phyloP scores from a whole-genome alignment of 2,888 invertebrate genomes.

The Sphaerophoria rueppellii region DNA sequence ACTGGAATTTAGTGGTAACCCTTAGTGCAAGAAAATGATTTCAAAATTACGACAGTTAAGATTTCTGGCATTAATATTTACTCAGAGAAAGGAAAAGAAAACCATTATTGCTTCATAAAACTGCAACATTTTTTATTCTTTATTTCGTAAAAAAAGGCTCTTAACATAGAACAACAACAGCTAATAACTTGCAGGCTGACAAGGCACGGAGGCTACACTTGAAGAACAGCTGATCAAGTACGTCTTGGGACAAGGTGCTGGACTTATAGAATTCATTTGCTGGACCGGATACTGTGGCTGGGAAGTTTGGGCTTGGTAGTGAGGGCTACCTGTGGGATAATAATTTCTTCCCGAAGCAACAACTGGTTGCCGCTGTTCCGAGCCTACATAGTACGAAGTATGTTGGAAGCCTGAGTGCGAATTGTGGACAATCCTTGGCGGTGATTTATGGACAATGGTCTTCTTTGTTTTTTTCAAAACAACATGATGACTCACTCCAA shows the following conservation, averaged over 20 bases:
- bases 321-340: constrained; percentile 5
- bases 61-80: no score
- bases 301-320: neutral
- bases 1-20: no score
- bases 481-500: constrained; percentile 37
- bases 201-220: constrained; percentile 78
- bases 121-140: no score
- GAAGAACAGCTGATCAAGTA: constrained; percentile 79
- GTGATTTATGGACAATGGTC: constrained; percentile 19
- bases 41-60: no score
- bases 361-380: neutral
- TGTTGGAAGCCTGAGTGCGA: constrained; percentile 39
- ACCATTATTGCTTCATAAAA: no score
- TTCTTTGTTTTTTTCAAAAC: constrained; percentile 28
- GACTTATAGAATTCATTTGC: neutral
- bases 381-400: constrained; percentile 32
- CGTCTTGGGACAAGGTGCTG: constrained; percentile 54
- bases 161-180: neutral
- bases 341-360: constrained; percentile 33
- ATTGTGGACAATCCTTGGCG: constrained; percentile 17
- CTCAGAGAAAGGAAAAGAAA: no score
- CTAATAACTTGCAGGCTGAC: constrained; percentile 65
- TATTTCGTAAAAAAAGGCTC: no score
- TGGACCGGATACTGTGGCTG: neutral
- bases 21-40: no score